Percentiles rank a stretch among this genome's conserved stretches.
Evolutionary conservation across 1,140 invertebrate species (phyloP).

Genomic region (Pseudomyrmex dendroicus): DNA sequence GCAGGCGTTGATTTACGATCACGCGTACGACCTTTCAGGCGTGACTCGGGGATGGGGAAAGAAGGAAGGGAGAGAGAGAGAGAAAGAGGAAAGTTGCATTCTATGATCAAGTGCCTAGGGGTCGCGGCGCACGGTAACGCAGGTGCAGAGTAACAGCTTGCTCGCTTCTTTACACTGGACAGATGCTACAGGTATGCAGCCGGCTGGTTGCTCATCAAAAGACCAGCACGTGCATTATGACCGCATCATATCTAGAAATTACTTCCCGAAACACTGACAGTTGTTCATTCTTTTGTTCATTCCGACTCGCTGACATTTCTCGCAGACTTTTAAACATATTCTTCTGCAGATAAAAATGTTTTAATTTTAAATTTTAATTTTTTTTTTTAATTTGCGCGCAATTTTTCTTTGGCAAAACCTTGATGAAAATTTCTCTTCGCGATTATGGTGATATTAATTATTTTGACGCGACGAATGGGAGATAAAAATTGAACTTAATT

Average conservation of each 20-base stretch:
- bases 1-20: constrained; percentile 75
- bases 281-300: constrained; percentile 39
- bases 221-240: constrained; percentile 52
- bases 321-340: not conserved
- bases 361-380: not conserved
- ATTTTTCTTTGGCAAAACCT: not conserved
- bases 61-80: constrained; percentile 66
- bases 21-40: constrained; percentile 70
- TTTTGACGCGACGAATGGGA: no score
- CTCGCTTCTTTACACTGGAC: constrained; percentile 65
- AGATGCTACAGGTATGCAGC: constrained; percentile 70
- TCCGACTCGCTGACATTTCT: not conserved
- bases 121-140: constrained; percentile 62
- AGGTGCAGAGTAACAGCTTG: constrained; percentile 74
- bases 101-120: constrained; percentile 67
- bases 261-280: constrained; percentile 41
- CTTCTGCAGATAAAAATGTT: not conserved
- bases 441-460: no score
- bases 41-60: constrained; percentile 71
- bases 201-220: constrained; percentile 61
- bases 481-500: no score
- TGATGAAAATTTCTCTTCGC: no score
- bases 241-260: constrained; percentile 43
- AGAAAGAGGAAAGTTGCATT: constrained; percentile 48
- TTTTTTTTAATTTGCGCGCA: not conserved